Evolutionary conservation across 2,888 invertebrate genomes (phyloP).

Genomic region (Synanthedon myopaeformis): DNA sequence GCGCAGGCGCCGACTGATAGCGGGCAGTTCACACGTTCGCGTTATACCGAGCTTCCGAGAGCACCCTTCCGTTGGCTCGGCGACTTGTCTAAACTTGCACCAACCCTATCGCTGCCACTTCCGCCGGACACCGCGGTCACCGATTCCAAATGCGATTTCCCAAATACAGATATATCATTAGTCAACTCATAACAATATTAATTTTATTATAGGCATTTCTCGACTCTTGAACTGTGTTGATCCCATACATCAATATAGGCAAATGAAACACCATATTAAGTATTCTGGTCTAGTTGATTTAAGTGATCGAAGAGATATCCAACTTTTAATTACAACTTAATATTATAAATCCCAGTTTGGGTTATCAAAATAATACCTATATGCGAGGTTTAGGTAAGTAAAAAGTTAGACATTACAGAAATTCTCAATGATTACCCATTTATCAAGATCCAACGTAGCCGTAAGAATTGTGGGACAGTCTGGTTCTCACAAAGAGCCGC

Average conservation of each 20-base stretch:
- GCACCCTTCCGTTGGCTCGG: slow-evolving; percentile 22
- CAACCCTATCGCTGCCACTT: slow-evolving; percentile 45
- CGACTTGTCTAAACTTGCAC: slow-evolving; percentile 48
- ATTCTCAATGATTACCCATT: slow-evolving; percentile 2
- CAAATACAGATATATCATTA: background rate
- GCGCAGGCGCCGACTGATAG: slow-evolving; percentile 14
- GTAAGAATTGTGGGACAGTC: slow-evolving; percentile 4
- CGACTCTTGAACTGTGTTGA: too few species aligned
- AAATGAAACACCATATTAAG: too few species aligned
- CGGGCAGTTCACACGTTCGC: slow-evolving; percentile 43
- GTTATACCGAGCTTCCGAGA: slow-evolving; percentile 41
- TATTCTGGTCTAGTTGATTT: too few species aligned
- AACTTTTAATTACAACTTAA: too few species aligned
- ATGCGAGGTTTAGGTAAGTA: background rate
- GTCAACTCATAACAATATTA: too few species aligned
- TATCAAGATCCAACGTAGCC: slow-evolving; percentile 1
- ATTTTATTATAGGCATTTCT: too few species aligned
- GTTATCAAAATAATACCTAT: too few species aligned
- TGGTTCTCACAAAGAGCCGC: slow-evolving; percentile 7
- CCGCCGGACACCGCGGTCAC: slow-evolving; percentile 51
- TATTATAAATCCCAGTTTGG: too few species aligned
- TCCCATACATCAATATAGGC: too few species aligned
- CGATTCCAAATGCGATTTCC: background rate
- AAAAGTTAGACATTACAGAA: background rate
- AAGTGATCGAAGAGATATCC: too few species aligned